A percentile compares a stretch with the other conserved stretches of the same genome.
These are phyloP conservation scores for Syngnathus acus DNA, from an alignment of 2,797 vertebrate genomes.

Conservation along the genomic window DNA sequence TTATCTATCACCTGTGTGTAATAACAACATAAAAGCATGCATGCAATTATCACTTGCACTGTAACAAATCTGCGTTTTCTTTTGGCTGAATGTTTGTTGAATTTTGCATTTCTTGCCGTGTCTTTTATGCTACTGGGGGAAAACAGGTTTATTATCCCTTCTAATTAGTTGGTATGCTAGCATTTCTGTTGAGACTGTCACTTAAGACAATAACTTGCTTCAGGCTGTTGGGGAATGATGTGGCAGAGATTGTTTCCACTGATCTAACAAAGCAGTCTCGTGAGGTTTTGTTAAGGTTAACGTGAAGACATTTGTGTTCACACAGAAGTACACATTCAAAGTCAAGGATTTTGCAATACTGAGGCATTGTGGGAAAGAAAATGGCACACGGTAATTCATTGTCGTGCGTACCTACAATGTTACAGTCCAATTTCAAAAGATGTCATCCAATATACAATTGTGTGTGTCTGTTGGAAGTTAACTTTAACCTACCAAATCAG, in stretches of 20 bases:
- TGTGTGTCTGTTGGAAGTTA: background rate
- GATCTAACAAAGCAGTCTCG: background rate
- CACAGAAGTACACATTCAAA: background rate
- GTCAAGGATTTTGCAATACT: background rate
- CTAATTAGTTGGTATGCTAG: background rate
- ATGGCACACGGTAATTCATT: background rate
- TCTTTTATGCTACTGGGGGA: background rate
- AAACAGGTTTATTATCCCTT: background rate
- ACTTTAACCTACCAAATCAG: background rate
- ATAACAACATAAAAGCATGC: conserved; percentile 4
- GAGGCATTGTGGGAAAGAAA: background rate
- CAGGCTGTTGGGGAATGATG: background rate
- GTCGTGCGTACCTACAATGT: background rate
- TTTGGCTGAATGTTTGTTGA: background rate
- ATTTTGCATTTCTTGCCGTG: background rate
- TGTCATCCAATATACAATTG: background rate
- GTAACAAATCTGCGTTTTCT: background rate
- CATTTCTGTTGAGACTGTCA: conserved; percentile 2
- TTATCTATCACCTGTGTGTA: conserved; percentile 31
- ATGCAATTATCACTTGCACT: background rate
- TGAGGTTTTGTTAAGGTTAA: background rate
- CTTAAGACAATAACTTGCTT: background rate
- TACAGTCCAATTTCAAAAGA: background rate
- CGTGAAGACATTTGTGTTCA: background rate
- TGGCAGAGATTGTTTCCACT: background rate